Evolutionary conservation across 1,140 invertebrate genomes (phyloP).

Genomic region (Heliconius congener): DNA sequence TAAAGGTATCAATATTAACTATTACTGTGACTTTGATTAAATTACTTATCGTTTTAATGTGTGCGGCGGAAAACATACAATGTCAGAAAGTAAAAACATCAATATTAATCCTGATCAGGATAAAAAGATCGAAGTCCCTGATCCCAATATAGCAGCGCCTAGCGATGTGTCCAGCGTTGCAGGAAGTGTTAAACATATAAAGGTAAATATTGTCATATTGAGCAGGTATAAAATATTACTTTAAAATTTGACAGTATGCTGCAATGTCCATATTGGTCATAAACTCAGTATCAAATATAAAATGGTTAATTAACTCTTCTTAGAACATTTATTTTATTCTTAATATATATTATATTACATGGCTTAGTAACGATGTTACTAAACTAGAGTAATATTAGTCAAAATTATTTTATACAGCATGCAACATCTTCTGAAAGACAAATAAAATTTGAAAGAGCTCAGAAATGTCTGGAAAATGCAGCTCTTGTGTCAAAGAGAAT

Average conservation of each 20-base stretch:
- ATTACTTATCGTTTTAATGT: constrained; percentile 64
- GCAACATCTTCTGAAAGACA: constrained; percentile 72
- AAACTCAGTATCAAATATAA: not conserved
- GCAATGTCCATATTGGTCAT: constrained; percentile 13
- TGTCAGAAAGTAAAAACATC: constrained; percentile 74
- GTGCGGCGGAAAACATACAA: constrained; percentile 53
- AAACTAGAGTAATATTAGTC: not conserved
- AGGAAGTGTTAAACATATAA: constrained; percentile 63
- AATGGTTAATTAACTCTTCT: no score
- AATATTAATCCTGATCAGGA: constrained; percentile 60
- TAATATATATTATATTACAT: no score
- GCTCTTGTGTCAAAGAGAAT: constrained; percentile 75
- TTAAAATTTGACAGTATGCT: not conserved
- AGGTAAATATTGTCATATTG: constrained; percentile 51
- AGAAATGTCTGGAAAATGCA: constrained; percentile 76
- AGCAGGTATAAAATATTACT: not conserved
- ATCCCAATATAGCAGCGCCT: constrained; percentile 65
- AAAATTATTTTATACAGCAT: constrained; percentile 34
- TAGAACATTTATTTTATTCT: no score
- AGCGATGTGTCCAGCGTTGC: constrained; percentile 62
- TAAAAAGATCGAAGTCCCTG: constrained; percentile 51
- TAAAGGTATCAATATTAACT: constrained; percentile 17
- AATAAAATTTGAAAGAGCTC: constrained; percentile 73
- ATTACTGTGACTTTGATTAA: constrained; percentile 36
- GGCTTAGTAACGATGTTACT: not conserved